Conservation (phyloP, 2,888 invertebrate genomes). For the Linnaemya tessellans region DNA sequence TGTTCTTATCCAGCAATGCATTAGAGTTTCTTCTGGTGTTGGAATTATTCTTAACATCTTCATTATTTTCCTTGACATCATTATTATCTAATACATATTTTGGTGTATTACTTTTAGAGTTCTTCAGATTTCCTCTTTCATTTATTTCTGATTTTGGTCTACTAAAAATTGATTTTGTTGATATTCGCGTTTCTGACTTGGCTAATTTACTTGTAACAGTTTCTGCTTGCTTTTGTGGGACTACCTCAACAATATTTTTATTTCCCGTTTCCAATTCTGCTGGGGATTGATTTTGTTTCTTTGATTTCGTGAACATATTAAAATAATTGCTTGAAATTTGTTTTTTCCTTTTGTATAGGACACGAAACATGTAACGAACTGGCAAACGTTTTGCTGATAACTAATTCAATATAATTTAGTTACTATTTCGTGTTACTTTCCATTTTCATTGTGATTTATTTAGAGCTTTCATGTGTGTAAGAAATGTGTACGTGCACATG, state of each 20-base stretch:
- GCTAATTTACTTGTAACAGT: constrained; percentile 43
- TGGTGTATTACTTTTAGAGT: constrained; percentile 26
- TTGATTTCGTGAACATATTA: constrained; percentile 57
- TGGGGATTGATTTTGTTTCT: constrained; percentile 54
- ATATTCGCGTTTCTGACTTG: constrained; percentile 12
- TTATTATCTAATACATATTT: constrained; percentile 4
- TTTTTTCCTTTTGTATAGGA: constrained; percentile 27
- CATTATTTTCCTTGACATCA: background rate
- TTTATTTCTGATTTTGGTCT: background rate
- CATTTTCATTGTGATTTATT: constrained; percentile 46
- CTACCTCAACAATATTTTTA: constrained; percentile 62
- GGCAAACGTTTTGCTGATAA: constrained; percentile 70
- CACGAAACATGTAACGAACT: constrained; percentile 63
- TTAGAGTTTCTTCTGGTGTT: background rate
- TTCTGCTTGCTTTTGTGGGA: constrained; percentile 25
- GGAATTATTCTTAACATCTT: background rate
- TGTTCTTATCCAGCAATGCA: background rate
- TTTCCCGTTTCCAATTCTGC: constrained; percentile 24
- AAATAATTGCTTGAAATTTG: constrained; percentile 15
- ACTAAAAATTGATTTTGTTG: constrained; percentile 22
- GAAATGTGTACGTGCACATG: background rate
- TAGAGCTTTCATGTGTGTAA: background rate
- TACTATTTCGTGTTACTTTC: constrained; percentile 69
- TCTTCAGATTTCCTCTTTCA: background rate
- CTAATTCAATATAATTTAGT: constrained; percentile 68